These are phyloP conservation scores for Lasioglossum lativentre DNA, from an alignment of 2,888 invertebrate species.

Conservation along the genomic window DNA sequence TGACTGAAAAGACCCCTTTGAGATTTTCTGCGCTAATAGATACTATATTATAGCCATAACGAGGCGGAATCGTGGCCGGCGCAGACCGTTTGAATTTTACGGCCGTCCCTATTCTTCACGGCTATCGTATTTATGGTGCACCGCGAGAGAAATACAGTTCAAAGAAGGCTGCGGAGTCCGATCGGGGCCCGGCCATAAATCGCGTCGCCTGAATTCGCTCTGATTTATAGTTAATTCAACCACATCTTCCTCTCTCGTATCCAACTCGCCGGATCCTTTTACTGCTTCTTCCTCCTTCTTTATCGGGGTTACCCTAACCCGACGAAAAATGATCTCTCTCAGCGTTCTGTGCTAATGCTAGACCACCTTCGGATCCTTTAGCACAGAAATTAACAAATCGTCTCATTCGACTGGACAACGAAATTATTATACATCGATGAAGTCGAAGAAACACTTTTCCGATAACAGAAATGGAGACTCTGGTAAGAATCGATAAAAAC, in stretches of 20 bases:
- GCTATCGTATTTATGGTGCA: conserved; percentile 65
- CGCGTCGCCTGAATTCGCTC: conserved; percentile 62
- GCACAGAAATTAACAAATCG: neutral
- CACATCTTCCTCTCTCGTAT: conserved; percentile 22
- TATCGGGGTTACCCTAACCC: neutral
- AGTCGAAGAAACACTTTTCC: too few relatives aligned
- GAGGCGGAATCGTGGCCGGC: conserved; percentile 46
- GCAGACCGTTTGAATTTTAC: conserved; percentile 58
- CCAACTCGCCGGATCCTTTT: conserved; percentile 28
- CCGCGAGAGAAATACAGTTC: conserved; percentile 58
- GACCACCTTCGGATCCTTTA: neutral
- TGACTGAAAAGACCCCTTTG: conserved; percentile 7
- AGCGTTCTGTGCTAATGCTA: too few relatives aligned
- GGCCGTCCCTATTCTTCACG: conserved; percentile 67
- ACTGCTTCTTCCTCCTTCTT: neutral
- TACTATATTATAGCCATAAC: conserved; percentile 54
- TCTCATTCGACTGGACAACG: too few relatives aligned
- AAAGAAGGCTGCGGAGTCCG: conserved; percentile 51
- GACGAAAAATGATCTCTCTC: neutral
- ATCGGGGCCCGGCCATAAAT: conserved; percentile 60
- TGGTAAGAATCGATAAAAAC: too few relatives aligned
- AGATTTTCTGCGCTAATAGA: conserved; percentile 51
- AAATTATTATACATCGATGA: too few relatives aligned
- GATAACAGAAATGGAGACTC: too few relatives aligned
- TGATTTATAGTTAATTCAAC: conserved; percentile 68